Percentiles rank a stretch among this genome's conserved stretches.
phyloP scores from a whole-genome alignment of 2,113 vertebrate genomes.

The Uropsilus gracilis region DNA sequence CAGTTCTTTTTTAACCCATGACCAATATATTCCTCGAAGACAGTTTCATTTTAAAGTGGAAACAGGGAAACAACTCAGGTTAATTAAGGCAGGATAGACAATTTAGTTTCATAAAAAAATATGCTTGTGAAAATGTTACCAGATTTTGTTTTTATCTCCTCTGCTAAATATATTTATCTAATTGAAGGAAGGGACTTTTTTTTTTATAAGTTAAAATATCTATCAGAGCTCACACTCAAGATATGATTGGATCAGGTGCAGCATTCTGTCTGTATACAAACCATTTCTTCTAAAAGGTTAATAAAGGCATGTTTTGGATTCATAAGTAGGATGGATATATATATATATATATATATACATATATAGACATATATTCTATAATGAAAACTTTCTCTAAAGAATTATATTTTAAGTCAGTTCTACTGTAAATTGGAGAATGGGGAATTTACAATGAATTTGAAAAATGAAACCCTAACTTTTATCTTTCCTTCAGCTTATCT shows the following conservation, averaged over 20 bases:
- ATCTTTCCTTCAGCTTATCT: background rate
- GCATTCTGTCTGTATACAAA: background rate
- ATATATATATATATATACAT: no score
- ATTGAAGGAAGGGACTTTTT: background rate
- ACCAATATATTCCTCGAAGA: constrained; percentile 59
- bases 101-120: background rate
- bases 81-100: constrained; percentile 31
- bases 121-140: background rate
- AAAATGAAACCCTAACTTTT: background rate
- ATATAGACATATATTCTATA: background rate
- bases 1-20: constrained; percentile 53
- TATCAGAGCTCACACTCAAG: background rate
- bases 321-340: background rate
- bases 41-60: constrained; percentile 30
- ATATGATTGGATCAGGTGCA: background rate
- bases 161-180: background rate
- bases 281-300: constrained; percentile 11
- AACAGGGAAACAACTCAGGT: background rate
- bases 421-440: background rate
- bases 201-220: constrained; percentile 3
- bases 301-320: background rate
- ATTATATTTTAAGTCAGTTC: background rate
- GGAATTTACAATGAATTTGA: background rate
- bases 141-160: background rate
- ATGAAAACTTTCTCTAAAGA: background rate